Percentiles rank a stretch among this genome's conserved stretches.
Evolutionary conservation across 1,140 invertebrate species (phyloP).

Genomic region (Aphis craccivora): DNA sequence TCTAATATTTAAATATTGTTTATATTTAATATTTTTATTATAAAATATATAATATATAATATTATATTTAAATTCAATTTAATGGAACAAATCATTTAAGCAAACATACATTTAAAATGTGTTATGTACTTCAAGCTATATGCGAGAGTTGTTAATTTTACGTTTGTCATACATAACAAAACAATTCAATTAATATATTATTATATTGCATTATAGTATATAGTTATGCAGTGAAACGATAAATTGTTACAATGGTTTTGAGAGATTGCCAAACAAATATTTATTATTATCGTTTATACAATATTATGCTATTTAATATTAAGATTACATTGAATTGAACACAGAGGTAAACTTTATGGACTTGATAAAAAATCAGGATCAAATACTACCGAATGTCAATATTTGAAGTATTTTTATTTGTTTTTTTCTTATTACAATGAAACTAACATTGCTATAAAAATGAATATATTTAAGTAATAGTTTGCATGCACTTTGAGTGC

Average conservation of each 20-base stretch:
- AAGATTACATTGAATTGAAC: neutral
- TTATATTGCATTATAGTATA: neutral
- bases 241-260: neutral
- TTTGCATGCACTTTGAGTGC: neutral
- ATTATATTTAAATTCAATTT: neutral
- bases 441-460: neutral
- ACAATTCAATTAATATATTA: neutral
- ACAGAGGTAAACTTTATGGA: neutral
- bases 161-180: neutral
- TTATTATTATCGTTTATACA: neutral
- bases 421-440: neutral
- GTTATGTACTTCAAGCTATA: neutral
- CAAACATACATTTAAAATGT: neutral
- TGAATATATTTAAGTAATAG: conserved; percentile 2
- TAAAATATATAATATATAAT: too few relatives aligned
- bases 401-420: neutral
- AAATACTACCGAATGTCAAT: neutral
- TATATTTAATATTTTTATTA: too few relatives aligned
- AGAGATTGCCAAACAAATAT: neutral
- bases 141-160: neutral
- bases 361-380: neutral
- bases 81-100: neutral
- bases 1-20: neutral
- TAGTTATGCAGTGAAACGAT: neutral
- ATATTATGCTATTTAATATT: neutral